Evolutionary conservation across 2,113 vertebrate genomes (phyloP).

Genomic region (Ammodytes dubius): DNA sequence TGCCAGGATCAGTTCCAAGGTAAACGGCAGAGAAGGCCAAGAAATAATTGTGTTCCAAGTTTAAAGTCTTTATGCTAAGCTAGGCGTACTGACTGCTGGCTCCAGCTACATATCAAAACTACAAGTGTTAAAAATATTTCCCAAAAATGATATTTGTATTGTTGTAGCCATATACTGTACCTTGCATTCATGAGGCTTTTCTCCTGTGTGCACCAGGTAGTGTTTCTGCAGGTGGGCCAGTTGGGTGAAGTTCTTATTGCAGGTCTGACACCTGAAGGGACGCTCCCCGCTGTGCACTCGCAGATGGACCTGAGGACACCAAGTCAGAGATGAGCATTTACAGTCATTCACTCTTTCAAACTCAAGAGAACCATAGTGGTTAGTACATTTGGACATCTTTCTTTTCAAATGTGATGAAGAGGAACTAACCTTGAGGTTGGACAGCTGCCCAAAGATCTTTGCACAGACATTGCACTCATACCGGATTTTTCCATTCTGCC

Average conservation of each 20-base stretch:
- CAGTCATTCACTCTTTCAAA: background rate
- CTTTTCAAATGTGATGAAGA: slow-evolving; percentile 4
- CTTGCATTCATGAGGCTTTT: slow-evolving; percentile 97
- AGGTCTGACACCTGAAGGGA: slow-evolving; percentile 94
- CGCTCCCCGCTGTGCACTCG: slow-evolving; percentile 97
- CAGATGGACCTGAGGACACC: slow-evolving; percentile 91
- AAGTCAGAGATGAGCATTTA: slow-evolving; percentile 6
- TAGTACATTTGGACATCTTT: background rate
- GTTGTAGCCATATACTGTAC: slow-evolving; percentile 69
- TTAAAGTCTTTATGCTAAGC: background rate
- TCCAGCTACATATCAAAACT: background rate
- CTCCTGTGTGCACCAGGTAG: slow-evolving; percentile 96
- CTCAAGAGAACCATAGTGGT: background rate
- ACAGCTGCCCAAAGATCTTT: slow-evolving; percentile 96
- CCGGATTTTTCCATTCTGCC: slow-evolving; percentile 96
- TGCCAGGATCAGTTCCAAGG: background rate
- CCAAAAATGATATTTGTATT: background rate
- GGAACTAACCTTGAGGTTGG: slow-evolving; percentile 94
- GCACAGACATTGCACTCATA: slow-evolving; percentile 96
- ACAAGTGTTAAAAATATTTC: background rate
- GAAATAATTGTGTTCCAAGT: background rate
- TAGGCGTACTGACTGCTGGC: background rate
- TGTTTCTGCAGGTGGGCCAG: slow-evolving; percentile 98
- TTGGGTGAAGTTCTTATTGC: slow-evolving; percentile 95
- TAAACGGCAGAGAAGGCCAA: background rate